Evolutionary conservation across 2,888 invertebrate genomes (phyloP).

Genomic region (Byasa hedistus): DNA sequence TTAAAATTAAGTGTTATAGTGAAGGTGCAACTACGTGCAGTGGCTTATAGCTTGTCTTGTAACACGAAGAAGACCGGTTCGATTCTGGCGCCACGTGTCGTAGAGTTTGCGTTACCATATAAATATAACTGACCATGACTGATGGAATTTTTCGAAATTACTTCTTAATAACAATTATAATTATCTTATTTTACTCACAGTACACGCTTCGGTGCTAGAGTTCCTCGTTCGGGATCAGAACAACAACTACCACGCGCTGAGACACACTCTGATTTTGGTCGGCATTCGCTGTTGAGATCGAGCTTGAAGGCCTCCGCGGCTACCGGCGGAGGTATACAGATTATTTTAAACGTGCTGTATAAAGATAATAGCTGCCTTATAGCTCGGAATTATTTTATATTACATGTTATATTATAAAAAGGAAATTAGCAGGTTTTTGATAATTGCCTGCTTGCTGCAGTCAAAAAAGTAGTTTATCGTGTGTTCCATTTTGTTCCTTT

Average conservation of each 20-base stretch:
- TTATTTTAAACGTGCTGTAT: conserved; percentile 14
- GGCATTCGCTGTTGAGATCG: conserved; percentile 89
- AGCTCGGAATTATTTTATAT: not conserved
- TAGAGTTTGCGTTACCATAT: no score
- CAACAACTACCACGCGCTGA: conserved; percentile 93
- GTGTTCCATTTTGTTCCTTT: no score
- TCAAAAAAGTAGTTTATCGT: no score
- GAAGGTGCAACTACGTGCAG: not conserved
- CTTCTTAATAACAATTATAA: not conserved
- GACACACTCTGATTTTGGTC: conserved; percentile 89
- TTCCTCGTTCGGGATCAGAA: conserved; percentile 95
- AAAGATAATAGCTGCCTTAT: not conserved
- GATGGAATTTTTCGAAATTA: not conserved
- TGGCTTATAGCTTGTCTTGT: no score
- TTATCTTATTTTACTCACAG: conserved; percentile 41
- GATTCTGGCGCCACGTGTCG: no score
- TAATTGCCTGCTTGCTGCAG: no score
- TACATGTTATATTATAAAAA: no score
- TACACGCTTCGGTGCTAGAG: conserved; percentile 70
- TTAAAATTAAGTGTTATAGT: not conserved
- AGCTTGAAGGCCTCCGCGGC: conserved; percentile 85
- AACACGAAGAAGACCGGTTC: no score
- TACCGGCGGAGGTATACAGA: conserved; percentile 49
- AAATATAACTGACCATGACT: no score
- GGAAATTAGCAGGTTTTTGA: no score